A percentile compares a stretch with the other conserved stretches of the same genome.
phyloP scores from a whole-genome alignment of 2,113 vertebrate species.

The Aphelocoma coerulescens region DNA sequence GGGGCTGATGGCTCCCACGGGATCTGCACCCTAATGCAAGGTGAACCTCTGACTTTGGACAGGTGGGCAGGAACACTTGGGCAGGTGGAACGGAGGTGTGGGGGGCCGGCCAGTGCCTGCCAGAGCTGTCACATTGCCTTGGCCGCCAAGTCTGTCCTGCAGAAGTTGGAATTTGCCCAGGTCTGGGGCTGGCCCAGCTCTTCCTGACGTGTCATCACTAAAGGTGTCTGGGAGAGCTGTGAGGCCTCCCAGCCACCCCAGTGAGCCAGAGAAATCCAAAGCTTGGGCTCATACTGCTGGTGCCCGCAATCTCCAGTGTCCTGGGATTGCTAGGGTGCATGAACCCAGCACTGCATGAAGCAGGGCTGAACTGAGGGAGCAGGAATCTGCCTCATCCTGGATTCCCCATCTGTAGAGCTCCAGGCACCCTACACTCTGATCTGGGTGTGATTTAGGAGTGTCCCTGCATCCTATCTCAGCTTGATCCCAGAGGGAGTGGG shows the following conservation, averaged over 20 bases:
- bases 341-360: neutral
- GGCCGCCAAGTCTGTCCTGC: neutral
- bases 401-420: neutral
- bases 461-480: neutral
- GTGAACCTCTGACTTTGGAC: neutral
- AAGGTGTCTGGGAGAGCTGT: neutral
- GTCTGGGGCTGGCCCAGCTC: neutral
- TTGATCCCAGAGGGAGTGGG: neutral
- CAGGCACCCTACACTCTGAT: neutral
- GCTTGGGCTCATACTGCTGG: neutral
- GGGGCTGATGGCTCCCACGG: neutral
- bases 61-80: neutral
- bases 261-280: neutral
- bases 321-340: neutral
- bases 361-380: neutral
- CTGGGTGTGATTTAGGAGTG: neutral
- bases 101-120: neutral
- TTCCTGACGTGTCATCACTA: neutral
- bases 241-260: neutral
- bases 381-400: neutral
- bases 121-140: accelerated
- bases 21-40: neutral
- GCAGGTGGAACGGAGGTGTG: neutral
- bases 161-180: neutral
- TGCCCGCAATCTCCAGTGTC: neutral